Evolutionary conservation across 2,113 vertebrate genomes (phyloP), one percentile per base, ranked within the genome.

Genomic region (Trematomus loennbergii): DNA sequence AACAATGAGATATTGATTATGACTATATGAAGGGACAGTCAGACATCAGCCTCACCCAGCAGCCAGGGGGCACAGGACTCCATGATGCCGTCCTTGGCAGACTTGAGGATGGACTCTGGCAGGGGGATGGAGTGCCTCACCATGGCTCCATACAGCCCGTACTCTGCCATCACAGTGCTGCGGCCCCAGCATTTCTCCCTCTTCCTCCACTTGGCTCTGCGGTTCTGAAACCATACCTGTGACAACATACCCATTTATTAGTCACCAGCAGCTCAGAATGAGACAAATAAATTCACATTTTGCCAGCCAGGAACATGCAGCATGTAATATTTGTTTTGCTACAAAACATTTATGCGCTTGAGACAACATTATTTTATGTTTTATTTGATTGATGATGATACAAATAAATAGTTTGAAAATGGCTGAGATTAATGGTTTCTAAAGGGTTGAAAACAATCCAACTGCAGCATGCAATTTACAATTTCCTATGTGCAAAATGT

Each of bases 181-280:
- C 97, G 96, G 57, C 98, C 98, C 98, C 98, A 99, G 88, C 98
- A 99, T 75, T 99, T 99, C 93, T 99, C 98, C 18, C 98, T 94
- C 93, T 99, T 99, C 92, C 98, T 96, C 98, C 98, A 99, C 75
- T 99, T 99, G 89, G 98, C 98, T 75, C 98, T 93, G 45, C 98
- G 97, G 88, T 99, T 99, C 95, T 99, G 98, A 93, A 99, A 99
- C 98, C 98, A 99, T 25, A 99, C 98, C 98, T 99, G 91, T 11
- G 46, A 45, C 12, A 43, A 17, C 29, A 59, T 16, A 3, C 2
- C n/a, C 45, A 12, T 57, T n/a, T 49, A 45, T 61, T 1, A 72
- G 46, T 7, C 20, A 18, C 8, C 11, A 2, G 4, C 33, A 22
- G 12, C 10, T 10, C 40, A 10, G 13, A 48, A 33, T 16, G 17